phyloP scores from a whole-genome alignment of 2,888 invertebrate species.

The Yponomeuta plumbellus region DNA sequence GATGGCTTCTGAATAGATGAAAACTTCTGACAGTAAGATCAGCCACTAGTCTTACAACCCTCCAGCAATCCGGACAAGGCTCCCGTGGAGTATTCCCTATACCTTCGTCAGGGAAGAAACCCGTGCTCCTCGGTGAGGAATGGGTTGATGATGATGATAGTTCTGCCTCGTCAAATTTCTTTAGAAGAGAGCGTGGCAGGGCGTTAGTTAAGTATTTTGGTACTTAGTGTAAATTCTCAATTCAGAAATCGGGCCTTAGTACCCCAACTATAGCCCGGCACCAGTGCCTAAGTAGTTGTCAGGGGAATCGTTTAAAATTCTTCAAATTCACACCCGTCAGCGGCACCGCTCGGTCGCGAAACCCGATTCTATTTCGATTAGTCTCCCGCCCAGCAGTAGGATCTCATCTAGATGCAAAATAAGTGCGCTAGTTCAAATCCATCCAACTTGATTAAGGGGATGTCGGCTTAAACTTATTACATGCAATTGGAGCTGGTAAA shows the following conservation, averaged over 20 bases:
- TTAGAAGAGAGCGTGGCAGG: no score
- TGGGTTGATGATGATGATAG: no score
- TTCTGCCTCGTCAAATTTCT: no score
- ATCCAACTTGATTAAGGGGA: constrained; percentile 11
- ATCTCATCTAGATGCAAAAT: constrained; percentile 19
- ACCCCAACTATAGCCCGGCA: not conserved
- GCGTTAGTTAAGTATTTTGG: no score
- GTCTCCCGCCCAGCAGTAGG: constrained; percentile 9
- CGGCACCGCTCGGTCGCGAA: constrained; percentile 6
- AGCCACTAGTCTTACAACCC: no score
- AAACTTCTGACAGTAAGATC: no score
- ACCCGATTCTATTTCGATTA: constrained; percentile 19
- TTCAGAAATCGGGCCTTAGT: not conserved
- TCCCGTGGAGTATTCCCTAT: no score
- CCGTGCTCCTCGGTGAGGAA: no score
- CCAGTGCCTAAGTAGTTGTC: not conserved
- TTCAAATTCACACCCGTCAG: constrained; percentile 1
- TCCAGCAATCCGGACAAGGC: no score
- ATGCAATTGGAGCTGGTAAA: not conserved
- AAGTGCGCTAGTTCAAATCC: constrained; percentile 6
- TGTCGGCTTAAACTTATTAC: constrained; percentile 11
- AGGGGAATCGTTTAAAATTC: not conserved
- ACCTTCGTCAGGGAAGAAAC: no score
- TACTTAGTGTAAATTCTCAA: no score
- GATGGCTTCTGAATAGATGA: no score